A percentile compares a stretch with the other conserved stretches of the same genome.
Evolutionary conservation across 2,113 vertebrate genomes (phyloP).

Genomic region (Cranoglanis bouderius): DNA sequence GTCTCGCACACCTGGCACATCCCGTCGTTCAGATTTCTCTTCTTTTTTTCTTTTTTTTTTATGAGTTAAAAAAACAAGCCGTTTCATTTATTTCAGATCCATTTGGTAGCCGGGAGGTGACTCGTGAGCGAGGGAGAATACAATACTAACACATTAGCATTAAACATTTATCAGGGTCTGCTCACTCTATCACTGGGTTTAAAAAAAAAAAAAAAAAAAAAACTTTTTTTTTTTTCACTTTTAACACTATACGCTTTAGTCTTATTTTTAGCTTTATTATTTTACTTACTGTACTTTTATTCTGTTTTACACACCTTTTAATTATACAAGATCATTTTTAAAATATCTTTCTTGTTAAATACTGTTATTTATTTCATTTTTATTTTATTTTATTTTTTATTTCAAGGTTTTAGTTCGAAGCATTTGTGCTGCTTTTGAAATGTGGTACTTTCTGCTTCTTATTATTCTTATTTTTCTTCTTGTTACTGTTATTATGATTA

Average conservation of each 20-base stretch:
- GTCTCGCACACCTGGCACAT: too few species aligned
- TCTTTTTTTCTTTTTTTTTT: background rate
- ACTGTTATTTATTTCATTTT: background rate
- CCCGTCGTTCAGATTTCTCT: background rate
- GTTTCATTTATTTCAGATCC: too few species aligned
- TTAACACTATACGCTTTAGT: background rate
- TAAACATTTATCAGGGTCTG: background rate
- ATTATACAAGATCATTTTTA: background rate
- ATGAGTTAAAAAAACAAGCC: background rate
- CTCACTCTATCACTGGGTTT: background rate
- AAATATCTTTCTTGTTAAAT: too few species aligned
- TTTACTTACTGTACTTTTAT: background rate
- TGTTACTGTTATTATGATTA: background rate
- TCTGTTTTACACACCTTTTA: background rate
- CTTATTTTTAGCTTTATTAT: too few species aligned
- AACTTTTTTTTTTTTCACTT: background rate
- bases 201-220: background rate
- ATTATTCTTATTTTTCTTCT: too few species aligned
- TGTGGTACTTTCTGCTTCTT: background rate
- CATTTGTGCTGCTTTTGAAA: background rate
- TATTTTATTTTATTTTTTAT: background rate
- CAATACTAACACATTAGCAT: background rate
- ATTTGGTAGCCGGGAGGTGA: background rate
- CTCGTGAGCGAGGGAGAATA: background rate
- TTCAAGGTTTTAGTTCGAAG: too few species aligned